Evolutionary conservation across 2,797 vertebrate genomes (phyloP), one percentile per base, ranked within the genome.

Genomic region (Gymnothorax reevesii): DNA sequence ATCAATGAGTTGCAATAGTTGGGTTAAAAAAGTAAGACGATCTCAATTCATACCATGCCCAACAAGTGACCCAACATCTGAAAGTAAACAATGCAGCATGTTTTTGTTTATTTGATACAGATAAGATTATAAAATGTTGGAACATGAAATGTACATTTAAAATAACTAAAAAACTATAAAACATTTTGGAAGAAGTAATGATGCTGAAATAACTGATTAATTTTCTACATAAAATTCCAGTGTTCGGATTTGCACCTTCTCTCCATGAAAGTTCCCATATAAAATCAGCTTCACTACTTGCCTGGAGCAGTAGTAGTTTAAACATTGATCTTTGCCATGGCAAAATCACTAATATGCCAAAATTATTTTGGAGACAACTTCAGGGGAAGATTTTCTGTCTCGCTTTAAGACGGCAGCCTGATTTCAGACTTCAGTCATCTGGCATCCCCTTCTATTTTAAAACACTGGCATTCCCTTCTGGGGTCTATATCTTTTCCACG

Each of bases 401-500:
- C n/a, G 49, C 57, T 52, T 0, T 82, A n/a, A 42, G 60, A 64
- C 60, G n/a, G 73, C 27, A 33, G 57, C 60, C 79, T 83, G 25
- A 20, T 25, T 49, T 71, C 12, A 64, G 54, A 75, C 2, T 10
- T 13, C 82, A 71, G 27, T 55, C 42, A 20, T 83, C n/a, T 49
- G 33, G 42, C 15, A 49, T 5, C 33, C 7, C 33, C 15, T 77
- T 20, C 33, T 15, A 33, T 75, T 64, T 86, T 15, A 86, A 25
- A 77, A 62, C 20, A 42, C 27, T 83, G 86, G 62, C 12, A 73
- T 52, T 79, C 60, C 52, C n/a, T 27, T 83, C 52, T 25, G 49
- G 57, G 42, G 49, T 84, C 87, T 94, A 97, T 59, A 97, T 94
- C 90, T 96, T 97, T 91, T 97, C 95, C 83, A 97, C 96, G 0